Evolutionary conservation across 2,797 vertebrate genomes (phyloP), one percentile per base, ranked within the genome.

Genomic region (Zalophus californianus): DNA sequence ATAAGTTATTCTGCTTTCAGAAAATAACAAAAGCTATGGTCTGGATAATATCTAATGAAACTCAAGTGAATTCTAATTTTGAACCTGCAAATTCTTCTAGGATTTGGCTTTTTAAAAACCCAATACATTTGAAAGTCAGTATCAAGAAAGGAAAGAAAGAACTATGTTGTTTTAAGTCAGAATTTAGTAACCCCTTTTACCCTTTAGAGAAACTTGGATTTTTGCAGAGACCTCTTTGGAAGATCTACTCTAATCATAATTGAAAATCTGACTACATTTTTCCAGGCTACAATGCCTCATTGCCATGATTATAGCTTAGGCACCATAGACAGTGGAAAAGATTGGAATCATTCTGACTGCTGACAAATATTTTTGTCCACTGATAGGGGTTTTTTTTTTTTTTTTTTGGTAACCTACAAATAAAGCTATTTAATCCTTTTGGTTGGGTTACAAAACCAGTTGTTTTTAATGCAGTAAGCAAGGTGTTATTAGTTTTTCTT

Each of bases 141-240:
- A 92, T 56, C 8, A 77, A 86, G 79, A 84, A 94, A 95, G 58
- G 27, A 92, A 27, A 78, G 29, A 8, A 91, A 89, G 23, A 25
- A 66, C 50, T 77, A 73, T 70, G 86, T 54, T 86, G 72, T 83
- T 94, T 94, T 86, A 93, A 70, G 54, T 89, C 73, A 89, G 10
- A 94, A 90, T 84, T 86, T 86, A 95, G 86, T 86, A 41, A 92
- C 18, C 92, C 38, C 16, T 95, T 87, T 95, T 91, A 91, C n/a
- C 48, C 78, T 94, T 92, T 86, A 91, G 79, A 87, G 56, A 84
- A 90, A 23, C n/a, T 84, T 91, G 44, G 73, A 54, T 52, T 94
- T 96, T 27, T 93, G 12, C 21, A 75, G 73, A 93, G 56, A 78
- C 8, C 62, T 94, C 77, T 91, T 62, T 91, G 29, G 56, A 70